Percentiles rank a stretch among this genome's conserved stretches.
These are phyloP conservation scores for Oreochromis niloticus DNA, from an alignment of 2,113 vertebrate species.

Conservation along the genomic window DNA sequence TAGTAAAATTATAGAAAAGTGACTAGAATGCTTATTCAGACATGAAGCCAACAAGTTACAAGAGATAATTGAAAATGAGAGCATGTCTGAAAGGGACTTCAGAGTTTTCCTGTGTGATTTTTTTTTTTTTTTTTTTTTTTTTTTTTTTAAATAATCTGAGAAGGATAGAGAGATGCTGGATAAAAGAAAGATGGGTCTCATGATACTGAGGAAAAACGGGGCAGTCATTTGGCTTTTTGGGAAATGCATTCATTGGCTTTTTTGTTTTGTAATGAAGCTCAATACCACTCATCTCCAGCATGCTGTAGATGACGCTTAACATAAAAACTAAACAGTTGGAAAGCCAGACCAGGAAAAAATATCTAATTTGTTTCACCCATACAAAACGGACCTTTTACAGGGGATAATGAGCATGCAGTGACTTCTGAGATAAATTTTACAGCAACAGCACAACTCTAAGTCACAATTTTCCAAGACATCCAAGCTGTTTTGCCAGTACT, in stretches of 20 bases:
- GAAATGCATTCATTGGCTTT: background rate
- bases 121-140: background rate
- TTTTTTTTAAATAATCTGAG: background rate
- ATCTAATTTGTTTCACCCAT: background rate
- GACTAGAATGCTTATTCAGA: background rate
- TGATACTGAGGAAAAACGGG: background rate
- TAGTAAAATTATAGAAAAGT: background rate
- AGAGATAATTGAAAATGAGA: background rate
- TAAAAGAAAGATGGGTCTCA: background rate
- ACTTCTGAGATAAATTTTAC: background rate
- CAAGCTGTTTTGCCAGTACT: background rate
- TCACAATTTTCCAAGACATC: background rate
- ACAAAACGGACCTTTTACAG: background rate
- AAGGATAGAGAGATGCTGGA: background rate
- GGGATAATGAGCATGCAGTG: background rate
- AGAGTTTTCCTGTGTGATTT: constrained; percentile 7
- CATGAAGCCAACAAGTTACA: background rate
- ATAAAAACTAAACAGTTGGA: background rate
- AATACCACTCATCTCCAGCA: background rate
- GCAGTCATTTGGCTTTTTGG: background rate
- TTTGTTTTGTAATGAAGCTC: background rate
- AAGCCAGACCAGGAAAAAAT: background rate
- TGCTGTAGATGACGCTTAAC: background rate
- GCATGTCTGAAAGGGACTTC: background rate
- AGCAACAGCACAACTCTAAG: background rate